A percentile compares a stretch with the other conserved stretches of the same genome.
phyloP scores from a whole-genome alignment of 2,888 invertebrate genomes.

The Heliconius cydno region DNA sequence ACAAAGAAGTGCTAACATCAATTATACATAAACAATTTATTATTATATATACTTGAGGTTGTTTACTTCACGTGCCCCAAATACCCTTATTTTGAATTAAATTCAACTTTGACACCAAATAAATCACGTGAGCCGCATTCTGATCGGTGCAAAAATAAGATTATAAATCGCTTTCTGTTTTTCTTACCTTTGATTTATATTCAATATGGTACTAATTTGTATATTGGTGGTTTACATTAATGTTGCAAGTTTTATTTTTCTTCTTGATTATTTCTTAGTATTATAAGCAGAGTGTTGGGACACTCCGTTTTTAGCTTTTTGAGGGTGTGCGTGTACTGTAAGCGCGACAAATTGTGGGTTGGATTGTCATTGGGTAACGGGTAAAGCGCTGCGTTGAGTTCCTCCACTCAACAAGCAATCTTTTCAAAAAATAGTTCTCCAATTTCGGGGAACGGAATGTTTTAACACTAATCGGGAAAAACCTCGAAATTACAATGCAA shows the following conservation, averaged over 20 bases:
- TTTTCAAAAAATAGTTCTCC: no score
- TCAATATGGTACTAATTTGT: conserved; percentile 40
- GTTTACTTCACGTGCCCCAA: conserved; percentile 4
- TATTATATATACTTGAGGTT: neutral
- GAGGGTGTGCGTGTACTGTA: neutral
- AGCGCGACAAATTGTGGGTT: no score
- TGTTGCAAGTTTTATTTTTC: conserved; percentile 2
- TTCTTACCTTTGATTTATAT: conserved; percentile 45
- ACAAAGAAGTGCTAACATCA: neutral
- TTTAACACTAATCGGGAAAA: no score
- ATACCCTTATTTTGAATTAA: conserved; percentile 69
- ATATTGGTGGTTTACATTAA: conserved; percentile 10
- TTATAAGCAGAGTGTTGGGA: neutral
- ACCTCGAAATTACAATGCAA: no score
- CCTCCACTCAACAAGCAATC: no score
- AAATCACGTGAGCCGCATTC: conserved; percentile 73
- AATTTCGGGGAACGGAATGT: no score
- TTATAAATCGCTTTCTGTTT: conserved; percentile 60
- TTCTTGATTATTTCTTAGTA: neutral
- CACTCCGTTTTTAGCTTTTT: neutral
- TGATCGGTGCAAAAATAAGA: conserved; percentile 65
- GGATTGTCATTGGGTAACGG: accelerated
- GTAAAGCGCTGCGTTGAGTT: no score
- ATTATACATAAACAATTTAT: neutral
- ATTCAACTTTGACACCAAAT: conserved; percentile 76